phyloP scores from a whole-genome alignment of 2,113 vertebrate species.

The Mus spicilegus region DNA sequence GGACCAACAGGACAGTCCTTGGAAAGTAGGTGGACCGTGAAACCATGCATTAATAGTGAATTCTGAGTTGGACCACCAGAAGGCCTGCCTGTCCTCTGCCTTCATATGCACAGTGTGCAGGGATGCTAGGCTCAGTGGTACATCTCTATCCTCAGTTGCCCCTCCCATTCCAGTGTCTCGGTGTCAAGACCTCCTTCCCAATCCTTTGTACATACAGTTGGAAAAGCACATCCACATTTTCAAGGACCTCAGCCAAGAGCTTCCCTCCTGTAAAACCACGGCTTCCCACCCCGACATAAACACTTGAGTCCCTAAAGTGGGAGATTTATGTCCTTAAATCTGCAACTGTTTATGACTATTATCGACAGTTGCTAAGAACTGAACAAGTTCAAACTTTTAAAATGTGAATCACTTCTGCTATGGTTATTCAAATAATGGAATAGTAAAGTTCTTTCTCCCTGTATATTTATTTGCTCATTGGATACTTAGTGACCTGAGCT shows the following conservation, averaged over 20 bases:
- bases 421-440: conserved; percentile 20
- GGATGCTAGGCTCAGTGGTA: neutral
- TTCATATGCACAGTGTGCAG: neutral
- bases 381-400: conserved; percentile 32
- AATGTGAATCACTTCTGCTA: conserved; percentile 17
- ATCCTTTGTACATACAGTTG: neutral
- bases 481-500: neutral
- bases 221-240: conserved; percentile 40
- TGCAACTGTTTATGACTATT: neutral
- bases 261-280: conserved; percentile 17
- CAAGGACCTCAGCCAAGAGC: neutral
- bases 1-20: neutral
- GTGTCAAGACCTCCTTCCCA: conserved; percentile 4
- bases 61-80: neutral
- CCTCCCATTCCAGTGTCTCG: neutral
- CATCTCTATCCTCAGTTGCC: neutral
- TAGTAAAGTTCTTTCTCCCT: neutral
- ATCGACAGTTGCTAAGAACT: neutral
- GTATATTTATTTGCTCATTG: neutral
- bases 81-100: neutral
- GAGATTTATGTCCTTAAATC: neutral
- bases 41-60: conserved; percentile 8
- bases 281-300: conserved; percentile 17
- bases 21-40: conserved; percentile 10
- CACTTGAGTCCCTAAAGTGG: neutral